Base-by-base conservation (phyloP, 1,140 invertebrate species). In the Nephila pilipes region DNA sequence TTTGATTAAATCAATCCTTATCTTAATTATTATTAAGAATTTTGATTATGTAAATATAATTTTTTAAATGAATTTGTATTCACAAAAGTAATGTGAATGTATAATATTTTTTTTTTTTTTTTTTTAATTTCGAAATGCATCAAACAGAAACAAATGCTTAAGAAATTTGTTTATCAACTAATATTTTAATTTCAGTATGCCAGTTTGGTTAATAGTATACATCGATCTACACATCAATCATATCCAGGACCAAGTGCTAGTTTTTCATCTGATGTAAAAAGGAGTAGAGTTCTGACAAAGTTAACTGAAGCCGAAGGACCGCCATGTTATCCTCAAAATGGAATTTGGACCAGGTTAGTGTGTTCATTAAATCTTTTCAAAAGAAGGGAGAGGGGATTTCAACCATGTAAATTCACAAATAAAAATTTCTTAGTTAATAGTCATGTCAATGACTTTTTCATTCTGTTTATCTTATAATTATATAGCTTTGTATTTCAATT, bases 201-300 rank as follows among this genome's bases (percentile, higher is more conserved):
- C 18, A 93, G 91, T 80, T 55, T 93, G 16, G 91, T 58, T 25
- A 69, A 92, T 14, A 92, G 90, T n/a, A 69, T 93, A 20, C 83
- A 93, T 38, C 91, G 87, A 58, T 87, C 91, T 12, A 32, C 22
- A n/a, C 91, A 93, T 57, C 58, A 29, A 46, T 75, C 69, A 32
- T 75, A 32, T 75, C 69, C 69, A 32, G 32, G 81, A 55, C 46
- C 81, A 55, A 85, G 38, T 63, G 36, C 20, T 63, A 16, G 36
- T 22, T n/a, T 58, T 2, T 32, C 81, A 20, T 75, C 90, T 38
- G 38, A 14, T 2, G 25, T 32, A 81, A 36, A 20, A n/a, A 60
- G 57, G 18, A 16, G 60, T 55, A 83, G 16, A 46, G 29, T 22
- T 8, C 58, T 80, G 18, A 80, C n/a, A n/a, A 63, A 87, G 2